Base-by-base conservation (phyloP, 2,888 invertebrate species). In the Alviniconcha strummeri region DNA sequence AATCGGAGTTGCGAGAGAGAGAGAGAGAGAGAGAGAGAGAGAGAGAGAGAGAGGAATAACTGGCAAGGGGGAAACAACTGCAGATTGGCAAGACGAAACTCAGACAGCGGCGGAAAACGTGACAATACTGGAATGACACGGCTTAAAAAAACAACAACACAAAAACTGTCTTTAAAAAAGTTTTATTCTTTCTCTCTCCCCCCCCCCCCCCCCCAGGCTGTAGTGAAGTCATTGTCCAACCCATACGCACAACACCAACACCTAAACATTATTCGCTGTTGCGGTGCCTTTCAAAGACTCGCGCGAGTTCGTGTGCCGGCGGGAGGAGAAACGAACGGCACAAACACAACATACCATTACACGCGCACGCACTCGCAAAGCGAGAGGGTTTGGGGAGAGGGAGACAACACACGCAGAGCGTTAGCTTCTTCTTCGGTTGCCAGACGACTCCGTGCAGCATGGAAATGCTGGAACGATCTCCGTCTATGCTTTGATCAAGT, bases 271-370 rank as follows among this genome's bases (percentile, higher is more conserved):
- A n/a, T 17, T 15, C 79, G 56, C 11, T 17, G 6, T 64, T 13
- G 67, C 52, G 67, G n/a, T 19, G 79, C 55, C 52, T 54, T 80
- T 67, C 80, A 80, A 69, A 75, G 74, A 54, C 15, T 17, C 36
- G 75, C 81, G 81, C 81, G 81, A 19, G 64, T 36, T 36, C 15
- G 55, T 6, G 36, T n/a, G 69, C n/a, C 60, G 54, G 64, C 76
- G 82, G 82, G 82, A 77, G 82, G 82, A 69, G 55, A 69, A 67
- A 15, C 17, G 76, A n/a, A 77, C 55, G 67, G 82, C 82, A 52
- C 54, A 57, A 55, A 76, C 75, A 82, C 67, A 19, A 54, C 76
- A 19, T 76, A 67, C 67, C 55, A 67, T 60, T 69, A 82, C 82
- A 76, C 67, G 52, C 74, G 60, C 72, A 11, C 74, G 52, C 74